Base-by-base conservation (phyloP, 2,113 vertebrate species). In the Takifugu bimaculatus region DNA sequence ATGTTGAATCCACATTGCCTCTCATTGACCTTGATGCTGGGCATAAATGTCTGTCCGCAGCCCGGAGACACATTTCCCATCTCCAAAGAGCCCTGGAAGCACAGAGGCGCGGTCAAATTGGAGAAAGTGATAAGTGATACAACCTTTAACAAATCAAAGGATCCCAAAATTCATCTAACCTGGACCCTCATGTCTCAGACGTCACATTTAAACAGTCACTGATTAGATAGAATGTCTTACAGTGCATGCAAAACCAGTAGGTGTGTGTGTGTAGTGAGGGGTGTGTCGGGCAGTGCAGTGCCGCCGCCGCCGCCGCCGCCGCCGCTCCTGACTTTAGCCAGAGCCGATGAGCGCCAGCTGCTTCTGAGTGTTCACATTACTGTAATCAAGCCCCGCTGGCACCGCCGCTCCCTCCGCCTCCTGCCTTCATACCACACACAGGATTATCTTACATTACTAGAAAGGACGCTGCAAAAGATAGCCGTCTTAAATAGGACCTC, bases 341-440 rank as follows among this genome's bases (percentile, higher is more conserved):
- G 65, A 56, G 65, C 68, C 7, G 28, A 67, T 77, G 52, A 70
- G 68, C 60, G 70, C 78, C 82, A 88, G 83, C 83, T 87, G 85
- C 78, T 82, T 54, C 75, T 62, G 63, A 74, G 65, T 44, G 26
- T 82, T 84, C 82, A 82, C 74, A 60, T 84, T 81, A 74, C 84
- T 75, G 84, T 83, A 81, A 83, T 75, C 72, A 69, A 83, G 56
- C 83, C 72, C 25, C 32, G 59, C 52, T 78, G 74, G 75, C 80
- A 79, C 43, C 53, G 7, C 57, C 49, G 20, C 20, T 20, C 43
- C 45, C 57, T 58, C 60, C 39, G 50, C 54, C 39, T 69, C 60
- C 55, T 20, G 55, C 44, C 42, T 39, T 56, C 39, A 35, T 35
- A 26, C 44, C 60, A 5, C 59, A 52, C 55, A 45, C 67, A 47